phyloP scores from a whole-genome alignment of 2,888 invertebrate species.

The Chrysotoxum bicinctum region DNA sequence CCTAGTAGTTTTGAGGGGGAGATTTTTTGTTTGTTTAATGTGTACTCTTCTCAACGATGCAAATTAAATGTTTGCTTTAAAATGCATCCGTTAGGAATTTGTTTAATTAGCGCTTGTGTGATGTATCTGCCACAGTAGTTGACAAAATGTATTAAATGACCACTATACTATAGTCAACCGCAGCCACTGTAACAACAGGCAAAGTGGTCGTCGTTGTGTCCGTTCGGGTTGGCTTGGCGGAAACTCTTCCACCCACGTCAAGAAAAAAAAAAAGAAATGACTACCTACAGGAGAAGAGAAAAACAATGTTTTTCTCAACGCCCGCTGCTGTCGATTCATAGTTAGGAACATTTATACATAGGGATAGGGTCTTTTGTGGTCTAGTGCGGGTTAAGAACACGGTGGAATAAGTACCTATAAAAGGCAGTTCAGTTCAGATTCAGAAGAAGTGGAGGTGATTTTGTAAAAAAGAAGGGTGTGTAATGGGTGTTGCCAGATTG shows the following conservation, averaged over 20 bases:
- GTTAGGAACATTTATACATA: not conserved
- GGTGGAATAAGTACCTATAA: not conserved
- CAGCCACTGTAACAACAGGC: slow-evolving; percentile 1
- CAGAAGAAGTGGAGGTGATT: not conserved
- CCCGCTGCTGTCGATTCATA: not conserved
- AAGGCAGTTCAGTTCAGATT: slow-evolving; percentile 1
- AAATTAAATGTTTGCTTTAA: slow-evolving; percentile 23
- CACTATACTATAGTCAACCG: not conserved
- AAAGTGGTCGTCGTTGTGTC: not conserved
- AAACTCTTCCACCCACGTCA: slow-evolving; percentile 62
- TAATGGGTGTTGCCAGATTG: slow-evolving; percentile 16
- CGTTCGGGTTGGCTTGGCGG: slow-evolving; percentile 25
- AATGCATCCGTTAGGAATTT: slow-evolving; percentile 39
- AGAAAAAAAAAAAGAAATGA: not conserved
- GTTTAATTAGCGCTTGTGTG: slow-evolving; percentile 47
- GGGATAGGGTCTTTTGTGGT: not conserved
- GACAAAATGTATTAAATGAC: slow-evolving; percentile 45
- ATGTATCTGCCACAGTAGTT: slow-evolving; percentile 13
- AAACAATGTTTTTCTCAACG: not conserved
- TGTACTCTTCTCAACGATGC: slow-evolving; percentile 2
- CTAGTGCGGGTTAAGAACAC: not conserved
- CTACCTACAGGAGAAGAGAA: not conserved
- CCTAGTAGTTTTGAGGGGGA: not conserved
- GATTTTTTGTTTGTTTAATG: not conserved
- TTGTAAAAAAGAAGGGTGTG: slow-evolving; percentile 23